Conservation (phyloP, 2,888 invertebrate species). For the Cosmia trapezina region DNA sequence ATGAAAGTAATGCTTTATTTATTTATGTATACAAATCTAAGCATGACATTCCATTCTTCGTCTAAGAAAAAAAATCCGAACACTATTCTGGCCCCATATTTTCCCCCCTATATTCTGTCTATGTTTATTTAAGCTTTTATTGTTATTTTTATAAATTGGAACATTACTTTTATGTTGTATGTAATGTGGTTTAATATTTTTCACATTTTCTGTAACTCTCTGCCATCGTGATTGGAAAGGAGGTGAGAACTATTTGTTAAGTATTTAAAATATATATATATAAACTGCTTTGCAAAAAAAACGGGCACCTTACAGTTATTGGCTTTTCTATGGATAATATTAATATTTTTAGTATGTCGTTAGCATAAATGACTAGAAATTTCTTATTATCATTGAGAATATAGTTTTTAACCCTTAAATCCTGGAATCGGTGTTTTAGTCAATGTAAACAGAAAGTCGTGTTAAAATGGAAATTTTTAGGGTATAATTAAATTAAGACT, state of each 20-base stretch:
- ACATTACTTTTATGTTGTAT: constrained; percentile 65
- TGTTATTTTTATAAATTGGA: constrained; percentile 40
- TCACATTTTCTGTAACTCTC: constrained; percentile 68
- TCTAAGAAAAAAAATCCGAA: not conserved
- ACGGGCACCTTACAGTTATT: too few relatives aligned
- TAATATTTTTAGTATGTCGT: too few relatives aligned
- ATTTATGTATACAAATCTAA: constrained; percentile 2
- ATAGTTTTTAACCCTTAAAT: too few relatives aligned
- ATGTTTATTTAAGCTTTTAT: constrained; percentile 50
- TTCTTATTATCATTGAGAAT: too few relatives aligned
- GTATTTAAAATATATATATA: not conserved
- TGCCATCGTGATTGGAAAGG: constrained; percentile 79
- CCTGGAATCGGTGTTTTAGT: too few relatives aligned
- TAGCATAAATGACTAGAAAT: too few relatives aligned
- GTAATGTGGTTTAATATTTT: constrained; percentile 80
- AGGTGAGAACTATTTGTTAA: constrained; percentile 76
- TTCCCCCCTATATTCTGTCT: not conserved
- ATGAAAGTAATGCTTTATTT: constrained; percentile 72
- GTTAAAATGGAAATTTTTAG: too few relatives aligned
- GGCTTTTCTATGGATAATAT: too few relatives aligned
- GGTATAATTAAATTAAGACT: too few relatives aligned
- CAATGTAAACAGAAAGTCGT: too few relatives aligned
- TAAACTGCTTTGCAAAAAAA: too few relatives aligned
- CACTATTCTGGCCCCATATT: not conserved
- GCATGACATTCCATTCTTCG: constrained; percentile 19